These are phyloP conservation scores for Troides helena DNA, from an alignment of 2,888 invertebrate genomes.

Conservation along the genomic window DNA sequence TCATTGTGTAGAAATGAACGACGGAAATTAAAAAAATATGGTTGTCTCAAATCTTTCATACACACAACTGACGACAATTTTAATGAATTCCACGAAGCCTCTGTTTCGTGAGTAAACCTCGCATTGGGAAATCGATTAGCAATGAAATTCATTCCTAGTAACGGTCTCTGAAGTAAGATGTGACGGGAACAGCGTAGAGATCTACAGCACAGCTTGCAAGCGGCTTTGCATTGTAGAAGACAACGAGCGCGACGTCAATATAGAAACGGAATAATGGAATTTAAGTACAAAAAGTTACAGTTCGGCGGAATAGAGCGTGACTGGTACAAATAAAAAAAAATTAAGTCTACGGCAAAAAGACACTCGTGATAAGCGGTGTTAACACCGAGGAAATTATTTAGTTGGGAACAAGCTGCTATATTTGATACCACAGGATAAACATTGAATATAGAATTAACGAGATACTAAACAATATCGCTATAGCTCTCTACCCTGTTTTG, in stretches of 20 bases:
- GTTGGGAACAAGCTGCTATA: no score
- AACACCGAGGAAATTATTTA: no score
- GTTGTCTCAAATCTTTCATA: conserved; percentile 1
- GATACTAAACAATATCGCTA: conserved; percentile 11
- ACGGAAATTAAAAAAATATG: not conserved
- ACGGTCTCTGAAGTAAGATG: not conserved
- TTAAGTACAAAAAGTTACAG: conserved; percentile 24
- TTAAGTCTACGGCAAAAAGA: not conserved
- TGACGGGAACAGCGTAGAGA: conserved; percentile 15
- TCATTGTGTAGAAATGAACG: not conserved
- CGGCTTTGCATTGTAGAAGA: not conserved
- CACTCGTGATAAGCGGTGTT: not conserved
- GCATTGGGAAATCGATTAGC: not conserved
- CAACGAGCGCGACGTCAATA: not conserved
- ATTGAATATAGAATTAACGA: not conserved
- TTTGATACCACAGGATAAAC: not conserved
- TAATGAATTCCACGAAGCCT: not conserved
- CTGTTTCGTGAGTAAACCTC: not conserved
- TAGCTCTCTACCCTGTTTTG: conserved; percentile 20
- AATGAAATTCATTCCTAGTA: not conserved
- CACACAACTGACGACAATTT: not conserved
- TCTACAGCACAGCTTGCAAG: conserved; percentile 9
- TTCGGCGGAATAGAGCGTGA: conserved; percentile 17
- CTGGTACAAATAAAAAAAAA: not conserved
- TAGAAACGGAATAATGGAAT: not conserved